Percentiles rank a stretch among this genome's conserved stretches.
Conservation (phyloP, 2,797 vertebrate genomes). For the Cyprinodon diabolis region DNA sequence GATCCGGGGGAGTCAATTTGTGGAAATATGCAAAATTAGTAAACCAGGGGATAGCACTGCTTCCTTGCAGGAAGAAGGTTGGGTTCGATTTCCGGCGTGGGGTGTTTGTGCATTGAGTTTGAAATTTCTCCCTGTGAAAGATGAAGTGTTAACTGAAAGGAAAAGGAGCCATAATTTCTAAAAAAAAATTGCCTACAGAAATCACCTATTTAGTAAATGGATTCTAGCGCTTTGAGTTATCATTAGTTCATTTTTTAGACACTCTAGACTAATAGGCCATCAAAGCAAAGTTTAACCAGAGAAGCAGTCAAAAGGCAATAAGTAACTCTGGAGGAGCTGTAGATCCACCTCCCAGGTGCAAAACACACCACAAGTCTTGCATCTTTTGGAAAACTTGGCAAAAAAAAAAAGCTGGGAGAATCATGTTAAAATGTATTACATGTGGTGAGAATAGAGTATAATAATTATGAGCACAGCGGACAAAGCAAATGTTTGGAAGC, state of each 20-base stretch:
- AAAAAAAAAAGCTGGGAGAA: neutral
- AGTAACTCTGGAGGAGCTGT: neutral
- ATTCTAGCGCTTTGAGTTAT: neutral
- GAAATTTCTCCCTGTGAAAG: too few relatives aligned
- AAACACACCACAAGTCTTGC: neutral
- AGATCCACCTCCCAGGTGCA: neutral
- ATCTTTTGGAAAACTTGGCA: neutral
- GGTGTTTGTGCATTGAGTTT: too few relatives aligned
- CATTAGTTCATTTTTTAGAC: neutral
- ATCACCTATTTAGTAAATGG: neutral
- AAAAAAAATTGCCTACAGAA: neutral
- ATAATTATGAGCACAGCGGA: too few relatives aligned
- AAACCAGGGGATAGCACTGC: neutral
- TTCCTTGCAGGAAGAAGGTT: too few relatives aligned
- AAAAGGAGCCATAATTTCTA: neutral
- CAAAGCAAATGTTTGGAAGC: too few relatives aligned
- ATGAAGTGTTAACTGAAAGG: neutral
- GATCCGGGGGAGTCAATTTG: neutral
- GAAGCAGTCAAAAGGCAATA: neutral
- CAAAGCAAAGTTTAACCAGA: neutral
- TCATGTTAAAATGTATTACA: too few relatives aligned
- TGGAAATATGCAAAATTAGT: neutral
- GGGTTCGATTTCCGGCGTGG: too few relatives aligned
- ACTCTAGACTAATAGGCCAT: neutral
- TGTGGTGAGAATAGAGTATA: too few relatives aligned